phyloP scores from a whole-genome alignment of 2,797 vertebrate species.

The Gallinago stenura region DNA sequence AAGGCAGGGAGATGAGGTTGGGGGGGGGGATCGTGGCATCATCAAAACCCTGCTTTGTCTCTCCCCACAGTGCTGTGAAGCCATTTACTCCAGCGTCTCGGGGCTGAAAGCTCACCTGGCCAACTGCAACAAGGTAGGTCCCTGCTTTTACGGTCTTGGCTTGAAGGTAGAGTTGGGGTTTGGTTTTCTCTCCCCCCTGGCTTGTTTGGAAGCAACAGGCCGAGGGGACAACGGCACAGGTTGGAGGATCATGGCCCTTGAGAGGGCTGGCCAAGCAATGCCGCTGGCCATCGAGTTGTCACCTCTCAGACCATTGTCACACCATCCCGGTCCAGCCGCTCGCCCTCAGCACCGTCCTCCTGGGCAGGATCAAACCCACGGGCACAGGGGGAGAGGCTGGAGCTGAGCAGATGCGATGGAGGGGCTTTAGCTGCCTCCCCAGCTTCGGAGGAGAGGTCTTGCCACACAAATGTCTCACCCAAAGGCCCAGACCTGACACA shows the following conservation, averaged over 20 bases:
- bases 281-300: neutral
- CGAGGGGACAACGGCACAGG: neutral
- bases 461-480: neutral
- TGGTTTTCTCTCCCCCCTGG: neutral
- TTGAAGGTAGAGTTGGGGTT: neutral
- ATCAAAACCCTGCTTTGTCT: neutral
- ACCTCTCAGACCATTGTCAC: rapidly evolving
- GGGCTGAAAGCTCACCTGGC: slow-evolving; percentile 97
- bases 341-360: neutral
- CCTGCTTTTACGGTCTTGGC: neutral
- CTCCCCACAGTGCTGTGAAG: slow-evolving; percentile 90
- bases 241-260: neutral
- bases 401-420: neutral
- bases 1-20: neutral
- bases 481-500: neutral
- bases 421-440: neutral
- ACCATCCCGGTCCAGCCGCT: rapidly evolving
- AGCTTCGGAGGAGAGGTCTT: neutral
- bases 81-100: slow-evolving; percentile 97
- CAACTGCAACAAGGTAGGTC: slow-evolving; percentile 94
- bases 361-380: neutral
- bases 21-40: neutral
- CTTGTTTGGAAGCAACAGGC: neutral
- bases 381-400: rapidly evolving
- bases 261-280: neutral